phyloP scores from a whole-genome alignment of 2,113 vertebrate species.

The Antidorcas marsupialis region DNA sequence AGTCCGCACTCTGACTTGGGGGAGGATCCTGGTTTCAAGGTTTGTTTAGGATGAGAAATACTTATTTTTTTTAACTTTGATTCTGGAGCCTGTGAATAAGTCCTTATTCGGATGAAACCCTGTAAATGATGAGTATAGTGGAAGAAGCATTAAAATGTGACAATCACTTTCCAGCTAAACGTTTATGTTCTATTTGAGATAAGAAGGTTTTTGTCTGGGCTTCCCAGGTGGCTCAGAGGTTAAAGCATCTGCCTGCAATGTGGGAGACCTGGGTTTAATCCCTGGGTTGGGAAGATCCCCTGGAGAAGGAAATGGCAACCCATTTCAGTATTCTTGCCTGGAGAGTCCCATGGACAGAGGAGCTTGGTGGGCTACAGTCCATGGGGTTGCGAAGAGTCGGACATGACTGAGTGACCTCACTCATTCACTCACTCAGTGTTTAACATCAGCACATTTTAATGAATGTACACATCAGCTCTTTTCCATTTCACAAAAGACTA shows the following conservation, averaged over 20 bases:
- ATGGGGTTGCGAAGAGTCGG: no score
- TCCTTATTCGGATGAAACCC: neutral
- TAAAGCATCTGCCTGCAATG: no score
- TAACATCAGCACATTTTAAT: neutral
- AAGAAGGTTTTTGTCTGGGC: neutral
- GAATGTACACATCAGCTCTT: neutral
- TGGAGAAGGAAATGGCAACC: no score
- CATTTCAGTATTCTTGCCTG: no score
- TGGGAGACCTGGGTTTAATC: no score
- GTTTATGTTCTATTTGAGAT: neutral
- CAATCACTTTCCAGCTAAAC: neutral
- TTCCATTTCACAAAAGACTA: neutral
- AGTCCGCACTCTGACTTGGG: neutral
- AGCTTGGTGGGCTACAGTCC: no score
- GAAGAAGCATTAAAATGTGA: neutral
- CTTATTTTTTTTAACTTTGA: neutral
- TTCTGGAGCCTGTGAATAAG: neutral
- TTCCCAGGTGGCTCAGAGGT: no score
- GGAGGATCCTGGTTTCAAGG: neutral
- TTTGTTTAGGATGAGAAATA: slow-evolving; percentile 6
- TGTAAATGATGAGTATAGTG: neutral
- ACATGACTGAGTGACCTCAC: no score
- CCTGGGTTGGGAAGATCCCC: no score
- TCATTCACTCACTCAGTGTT: neutral
- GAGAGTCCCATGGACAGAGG: no score